Evolutionary conservation across 2,113 vertebrate genomes (phyloP).

Genomic region (Orthonyx spaldingii): DNA sequence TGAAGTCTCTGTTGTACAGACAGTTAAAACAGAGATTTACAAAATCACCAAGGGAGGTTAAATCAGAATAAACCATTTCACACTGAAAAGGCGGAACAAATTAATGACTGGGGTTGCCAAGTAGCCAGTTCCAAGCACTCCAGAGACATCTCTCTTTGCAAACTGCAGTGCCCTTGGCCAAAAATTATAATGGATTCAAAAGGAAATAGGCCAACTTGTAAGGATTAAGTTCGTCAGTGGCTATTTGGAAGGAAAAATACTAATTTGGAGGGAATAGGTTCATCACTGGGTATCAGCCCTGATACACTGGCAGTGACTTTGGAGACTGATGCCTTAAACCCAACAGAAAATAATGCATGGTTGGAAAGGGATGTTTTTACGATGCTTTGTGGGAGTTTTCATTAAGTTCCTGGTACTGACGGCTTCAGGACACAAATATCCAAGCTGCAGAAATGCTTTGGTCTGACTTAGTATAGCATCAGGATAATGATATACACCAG

Average conservation of each 20-base stretch:
- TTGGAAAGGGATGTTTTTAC: neutral
- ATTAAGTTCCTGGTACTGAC: neutral
- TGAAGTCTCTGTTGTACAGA: neutral
- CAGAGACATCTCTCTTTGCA: neutral
- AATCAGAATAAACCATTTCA: neutral
- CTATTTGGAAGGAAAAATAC: neutral
- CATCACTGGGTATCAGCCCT: neutral
- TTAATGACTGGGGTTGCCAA: neutral
- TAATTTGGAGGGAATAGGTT: neutral
- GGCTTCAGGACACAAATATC: neutral
- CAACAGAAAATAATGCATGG: neutral
- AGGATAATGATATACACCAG: neutral
- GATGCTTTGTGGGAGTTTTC: neutral
- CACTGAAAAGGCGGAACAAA: neutral
- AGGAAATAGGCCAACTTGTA: neutral
- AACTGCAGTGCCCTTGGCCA: neutral
- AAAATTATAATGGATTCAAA: neutral
- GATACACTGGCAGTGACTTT: neutral
- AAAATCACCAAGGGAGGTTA: neutral
- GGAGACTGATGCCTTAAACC: neutral
- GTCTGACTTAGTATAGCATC: neutral
- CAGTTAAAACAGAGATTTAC: neutral
- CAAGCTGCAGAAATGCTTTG: neutral
- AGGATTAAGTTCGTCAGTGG: neutral
- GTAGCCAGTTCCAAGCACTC: neutral